Evolutionary conservation across 2,797 vertebrate species (phyloP).

Genomic region (Ara ararauna): DNA sequence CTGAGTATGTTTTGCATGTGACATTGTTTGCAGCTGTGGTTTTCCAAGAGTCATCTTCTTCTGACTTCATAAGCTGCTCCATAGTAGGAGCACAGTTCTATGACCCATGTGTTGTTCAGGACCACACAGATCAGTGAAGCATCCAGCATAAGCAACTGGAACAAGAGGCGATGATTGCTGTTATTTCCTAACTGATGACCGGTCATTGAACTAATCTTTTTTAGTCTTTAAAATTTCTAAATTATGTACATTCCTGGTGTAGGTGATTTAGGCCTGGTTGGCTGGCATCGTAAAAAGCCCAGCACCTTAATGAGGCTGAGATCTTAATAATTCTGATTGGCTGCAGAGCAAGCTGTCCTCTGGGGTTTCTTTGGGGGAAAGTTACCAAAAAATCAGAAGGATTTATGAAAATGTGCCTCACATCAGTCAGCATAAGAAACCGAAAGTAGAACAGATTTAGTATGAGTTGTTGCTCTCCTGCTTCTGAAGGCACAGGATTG

Average conservation of each 20-base stretch:
- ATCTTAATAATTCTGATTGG: neutral
- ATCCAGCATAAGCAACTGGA: neutral
- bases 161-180: neutral
- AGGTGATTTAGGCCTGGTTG: neutral
- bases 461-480: neutral
- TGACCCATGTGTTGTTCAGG: rapidly evolving
- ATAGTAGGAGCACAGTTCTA: neutral
- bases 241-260: neutral
- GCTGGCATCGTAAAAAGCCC: neutral
- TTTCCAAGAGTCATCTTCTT: neutral
- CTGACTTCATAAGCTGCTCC: neutral
- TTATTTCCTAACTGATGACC: neutral
- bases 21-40: neutral
- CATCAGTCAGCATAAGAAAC: neutral
- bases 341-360: neutral
- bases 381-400: neutral
- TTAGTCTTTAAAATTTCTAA: neutral
- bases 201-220: neutral
- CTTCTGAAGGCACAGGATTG: neutral
- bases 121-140: neutral
- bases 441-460: neutral
- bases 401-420: neutral
- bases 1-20: neutral
- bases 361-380: neutral
- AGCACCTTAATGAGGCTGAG: neutral